Evolutionary conservation across 2,113 vertebrate genomes (phyloP), one percentile per base, ranked within the genome.

Genomic region (Oncorhynchus clarkii): DNA sequence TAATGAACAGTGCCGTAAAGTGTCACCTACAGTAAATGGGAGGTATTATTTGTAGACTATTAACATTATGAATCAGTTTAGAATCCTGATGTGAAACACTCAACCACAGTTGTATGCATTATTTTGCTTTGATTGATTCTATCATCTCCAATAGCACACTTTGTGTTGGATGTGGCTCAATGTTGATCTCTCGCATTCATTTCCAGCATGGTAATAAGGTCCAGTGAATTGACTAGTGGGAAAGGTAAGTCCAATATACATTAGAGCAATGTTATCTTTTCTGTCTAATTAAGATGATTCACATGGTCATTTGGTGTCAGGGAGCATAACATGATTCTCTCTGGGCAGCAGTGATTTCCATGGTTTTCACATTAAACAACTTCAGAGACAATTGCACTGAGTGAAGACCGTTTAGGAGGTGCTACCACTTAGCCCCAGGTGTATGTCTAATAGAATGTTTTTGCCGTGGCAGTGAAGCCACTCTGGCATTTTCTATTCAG

Each of bases 41-140:
- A 80, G 79, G 68, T 75, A 29, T 75, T 82, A 29, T 76, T 82
- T 78, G 76, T 75, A 71, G 59, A 73, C 84, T 85, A 87, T 91
- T 86, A 79, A 82, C 73, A 64, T 80, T 80, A 82, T 83, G 89
- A 78, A 87, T 88, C 82, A 72, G 76, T 80, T 87, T 80, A 77
- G 88, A 88, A 88, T 88, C 84, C 77, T 65, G 77, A 2, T 86
- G 82, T 82, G 20, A 82, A 45, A 22, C 34, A 71, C 74, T 73
- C 71, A 83, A 82, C 73, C 60, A 64, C 78, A 62, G 72, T 74
- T 71, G 22, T 26, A 34, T 22, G 29, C 29, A 16, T 29, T 29
- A n/a, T 27, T 66, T 27, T 29, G 26, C 29, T 67, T 67, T 13
- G 65, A 67, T 67, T 31, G 7, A 29, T 5, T 67, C 13, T 9